A percentile compares a stretch with the other conserved stretches of the same genome.
These are phyloP conservation scores for Hyles lineata DNA, from an alignment of 2,888 invertebrate genomes.

Conservation along the genomic window DNA sequence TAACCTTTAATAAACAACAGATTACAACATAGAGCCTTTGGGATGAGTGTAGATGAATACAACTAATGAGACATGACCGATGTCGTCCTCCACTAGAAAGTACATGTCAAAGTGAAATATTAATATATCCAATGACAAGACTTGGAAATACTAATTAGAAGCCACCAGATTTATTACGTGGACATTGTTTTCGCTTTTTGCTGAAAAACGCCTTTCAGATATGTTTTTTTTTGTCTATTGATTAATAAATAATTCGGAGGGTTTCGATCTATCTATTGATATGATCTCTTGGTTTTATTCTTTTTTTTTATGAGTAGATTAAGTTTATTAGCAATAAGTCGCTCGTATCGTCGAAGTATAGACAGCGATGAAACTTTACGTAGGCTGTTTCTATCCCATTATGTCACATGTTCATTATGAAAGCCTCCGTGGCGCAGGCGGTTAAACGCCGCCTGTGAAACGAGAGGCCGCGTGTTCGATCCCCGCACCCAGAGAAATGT, in stretches of 20 bases:
- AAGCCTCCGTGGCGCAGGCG: too few species aligned
- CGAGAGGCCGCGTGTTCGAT: too few species aligned
- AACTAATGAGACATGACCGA: conserved; percentile 1
- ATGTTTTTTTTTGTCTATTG: too few species aligned
- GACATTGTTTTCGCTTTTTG: background rate
- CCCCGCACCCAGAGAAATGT: too few species aligned
- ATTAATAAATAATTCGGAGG: background rate
- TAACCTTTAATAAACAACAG: background rate
- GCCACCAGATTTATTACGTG: conserved; percentile 4
- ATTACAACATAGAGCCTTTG: background rate
- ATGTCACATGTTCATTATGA: too few species aligned
- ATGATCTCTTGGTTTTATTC: too few species aligned
- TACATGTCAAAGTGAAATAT: conserved; percentile 1
- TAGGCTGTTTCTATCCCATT: too few species aligned
- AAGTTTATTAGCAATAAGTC: too few species aligned
- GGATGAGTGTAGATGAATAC: background rate
- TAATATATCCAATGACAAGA: conserved; percentile 1
- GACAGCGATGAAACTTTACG: too few species aligned
- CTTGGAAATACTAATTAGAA: conserved; percentile 9
- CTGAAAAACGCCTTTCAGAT: background rate
- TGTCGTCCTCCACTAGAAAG: background rate
- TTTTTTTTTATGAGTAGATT: background rate
- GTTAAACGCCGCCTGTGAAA: too few species aligned
- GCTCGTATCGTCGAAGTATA: too few species aligned
- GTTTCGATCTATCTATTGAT: too few species aligned